Conservation (phyloP, 2,888 invertebrate species). For the Micoletzkya japonica region DNA sequence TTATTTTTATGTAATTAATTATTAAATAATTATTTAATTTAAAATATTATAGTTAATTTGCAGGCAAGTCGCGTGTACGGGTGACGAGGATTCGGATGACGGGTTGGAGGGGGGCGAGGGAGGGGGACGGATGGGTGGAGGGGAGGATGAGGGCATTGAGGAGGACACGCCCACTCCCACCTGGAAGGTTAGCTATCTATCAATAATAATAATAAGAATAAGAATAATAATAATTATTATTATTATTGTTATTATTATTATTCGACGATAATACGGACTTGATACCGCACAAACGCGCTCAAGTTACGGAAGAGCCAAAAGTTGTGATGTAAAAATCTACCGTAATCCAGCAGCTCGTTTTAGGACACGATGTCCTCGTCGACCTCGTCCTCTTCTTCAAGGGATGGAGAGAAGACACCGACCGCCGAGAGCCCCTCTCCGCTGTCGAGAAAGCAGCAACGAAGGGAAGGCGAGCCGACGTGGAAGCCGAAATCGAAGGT, state of each 20-base stretch:
- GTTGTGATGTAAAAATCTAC: too few relatives aligned
- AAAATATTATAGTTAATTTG: background rate
- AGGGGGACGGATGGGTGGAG: background rate
- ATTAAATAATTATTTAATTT: background rate
- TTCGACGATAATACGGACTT: background rate
- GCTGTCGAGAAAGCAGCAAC: conserved; percentile 35
- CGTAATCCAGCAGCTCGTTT: too few relatives aligned
- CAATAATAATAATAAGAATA: conserved; percentile 18
- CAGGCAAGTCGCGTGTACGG: conserved; percentile 26
- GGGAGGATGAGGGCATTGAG: background rate
- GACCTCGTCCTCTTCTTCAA: background rate
- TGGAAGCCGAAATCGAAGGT: conserved; percentile 53
- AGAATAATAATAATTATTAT: too few relatives aligned
- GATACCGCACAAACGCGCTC: background rate
- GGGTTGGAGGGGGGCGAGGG: conserved; percentile 2
- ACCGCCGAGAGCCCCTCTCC: conserved; percentile 45
- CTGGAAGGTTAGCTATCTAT: too few relatives aligned
- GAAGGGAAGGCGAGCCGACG: conserved; percentile 37
- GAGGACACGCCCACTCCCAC: too few relatives aligned
- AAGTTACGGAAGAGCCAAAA: background rate
- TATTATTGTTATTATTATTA: too few relatives aligned
- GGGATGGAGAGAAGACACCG: conserved; percentile 47
- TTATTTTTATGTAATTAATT: background rate
- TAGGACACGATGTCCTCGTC: too few relatives aligned
- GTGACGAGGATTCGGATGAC: conserved; percentile 25